A percentile compares a stretch with the other conserved stretches of the same genome.
phyloP scores from a whole-genome alignment of 2,797 vertebrate species.

The Crocodylus rhombifer region DNA sequence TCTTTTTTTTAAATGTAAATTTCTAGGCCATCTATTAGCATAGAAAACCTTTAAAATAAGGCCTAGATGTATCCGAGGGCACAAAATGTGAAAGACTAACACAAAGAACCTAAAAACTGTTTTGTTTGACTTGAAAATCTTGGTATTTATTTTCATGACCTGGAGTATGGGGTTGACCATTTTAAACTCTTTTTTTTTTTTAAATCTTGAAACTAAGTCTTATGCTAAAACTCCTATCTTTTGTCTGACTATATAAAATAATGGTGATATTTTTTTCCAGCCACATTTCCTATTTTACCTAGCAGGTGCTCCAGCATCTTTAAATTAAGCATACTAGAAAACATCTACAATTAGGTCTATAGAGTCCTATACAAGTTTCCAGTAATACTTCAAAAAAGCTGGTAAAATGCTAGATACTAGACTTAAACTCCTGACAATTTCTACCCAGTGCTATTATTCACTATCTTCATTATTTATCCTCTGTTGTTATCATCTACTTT shows the following conservation, averaged over 20 bases:
- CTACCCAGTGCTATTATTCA: background rate
- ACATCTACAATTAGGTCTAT: background rate
- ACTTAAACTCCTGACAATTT: background rate
- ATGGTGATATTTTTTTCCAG: background rate
- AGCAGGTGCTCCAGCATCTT: background rate
- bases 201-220: background rate
- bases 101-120: background rate
- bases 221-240: background rate
- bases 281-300: background rate
- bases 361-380: background rate
- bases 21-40: background rate
- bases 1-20: background rate
- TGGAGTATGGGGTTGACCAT: too few relatives aligned
- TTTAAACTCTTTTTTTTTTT: too few relatives aligned
- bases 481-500: background rate
- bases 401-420: background rate
- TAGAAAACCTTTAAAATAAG: background rate
- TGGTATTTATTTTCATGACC: too few relatives aligned
- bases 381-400: background rate
- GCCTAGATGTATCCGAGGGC: background rate
- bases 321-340: background rate
- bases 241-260: background rate
- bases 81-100: background rate
- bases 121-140: background rate
- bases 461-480: background rate